phyloP scores from a whole-genome alignment of 1,140 invertebrate species.

The Drosophila jambulina region DNA sequence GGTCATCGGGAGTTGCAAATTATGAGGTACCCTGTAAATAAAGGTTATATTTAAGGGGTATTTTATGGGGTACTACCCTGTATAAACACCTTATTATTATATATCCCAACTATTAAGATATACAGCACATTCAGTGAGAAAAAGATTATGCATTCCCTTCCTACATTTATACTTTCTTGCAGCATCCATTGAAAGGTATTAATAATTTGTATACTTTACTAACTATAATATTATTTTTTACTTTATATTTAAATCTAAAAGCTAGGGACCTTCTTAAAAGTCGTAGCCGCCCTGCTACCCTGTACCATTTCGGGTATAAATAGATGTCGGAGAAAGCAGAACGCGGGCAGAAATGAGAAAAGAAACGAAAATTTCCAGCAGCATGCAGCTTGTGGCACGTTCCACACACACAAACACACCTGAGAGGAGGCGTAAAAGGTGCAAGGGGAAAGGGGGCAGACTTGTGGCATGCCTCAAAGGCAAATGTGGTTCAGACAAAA shows the following conservation, averaged over 20 bases:
- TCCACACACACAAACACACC: conserved; percentile 36
- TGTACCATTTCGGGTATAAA: conserved; percentile 12
- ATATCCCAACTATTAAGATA: too few species aligned
- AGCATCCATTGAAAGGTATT: not conserved
- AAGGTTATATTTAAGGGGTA: not conserved
- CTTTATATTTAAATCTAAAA: not conserved
- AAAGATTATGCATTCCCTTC: not conserved
- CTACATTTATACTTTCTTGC: not conserved
- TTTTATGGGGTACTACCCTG: not conserved
- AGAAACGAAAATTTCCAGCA: conserved; percentile 33
- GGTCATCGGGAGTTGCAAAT: not conserved
- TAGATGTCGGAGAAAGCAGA: conserved; percentile 12
- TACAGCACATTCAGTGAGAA: too few species aligned
- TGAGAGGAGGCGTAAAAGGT: not conserved
- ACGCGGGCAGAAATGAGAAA: conserved; percentile 27
- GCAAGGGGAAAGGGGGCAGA: conserved; percentile 26
- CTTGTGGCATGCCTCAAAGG: conserved; percentile 77
- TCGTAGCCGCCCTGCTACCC: conserved; percentile 1
- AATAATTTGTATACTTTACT: not conserved
- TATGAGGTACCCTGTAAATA: conserved; percentile 20
- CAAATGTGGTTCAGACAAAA: conserved; percentile 47
- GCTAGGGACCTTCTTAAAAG: not conserved
- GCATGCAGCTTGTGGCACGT: conserved; percentile 43
- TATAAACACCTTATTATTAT: too few species aligned
- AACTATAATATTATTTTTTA: not conserved